Percentiles rank a stretch among this genome's conserved stretches.
Conservation (phyloP, 2,797 vertebrate species). For the Phataginus tetradactyla region DNA sequence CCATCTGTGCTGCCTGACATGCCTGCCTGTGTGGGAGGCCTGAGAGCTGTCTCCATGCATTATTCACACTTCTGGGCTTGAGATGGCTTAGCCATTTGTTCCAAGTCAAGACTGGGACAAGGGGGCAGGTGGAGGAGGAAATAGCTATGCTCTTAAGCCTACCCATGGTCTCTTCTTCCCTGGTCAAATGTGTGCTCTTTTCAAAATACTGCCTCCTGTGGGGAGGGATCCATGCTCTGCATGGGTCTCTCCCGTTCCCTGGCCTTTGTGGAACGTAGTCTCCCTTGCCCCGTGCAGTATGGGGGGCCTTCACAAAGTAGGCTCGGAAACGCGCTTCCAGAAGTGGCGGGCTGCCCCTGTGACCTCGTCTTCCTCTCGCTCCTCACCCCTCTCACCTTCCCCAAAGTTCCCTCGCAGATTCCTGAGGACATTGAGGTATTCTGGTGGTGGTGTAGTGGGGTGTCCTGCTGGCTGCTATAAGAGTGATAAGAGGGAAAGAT, state of each 20-base stretch:
- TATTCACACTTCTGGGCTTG: conserved; percentile 11
- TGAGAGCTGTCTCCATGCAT: not conserved
- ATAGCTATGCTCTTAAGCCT: not conserved
- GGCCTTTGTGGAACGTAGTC: not conserved
- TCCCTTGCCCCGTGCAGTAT: not conserved
- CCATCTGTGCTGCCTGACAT: not conserved
- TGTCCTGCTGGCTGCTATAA: not conserved
- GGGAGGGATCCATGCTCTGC: not conserved
- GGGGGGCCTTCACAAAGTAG: not conserved
- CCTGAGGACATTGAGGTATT: not conserved
- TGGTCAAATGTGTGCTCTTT: not conserved
- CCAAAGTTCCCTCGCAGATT: not conserved
- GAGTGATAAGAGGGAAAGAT: not conserved
- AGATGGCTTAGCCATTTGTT: conserved; percentile 9
- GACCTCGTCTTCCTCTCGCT: not conserved
- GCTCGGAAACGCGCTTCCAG: not conserved
- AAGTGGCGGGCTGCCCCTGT: not conserved
- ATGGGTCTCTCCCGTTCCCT: not conserved
- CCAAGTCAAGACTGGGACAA: not conserved
- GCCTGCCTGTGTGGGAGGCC: conserved; percentile 2
- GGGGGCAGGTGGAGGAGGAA: not conserved
- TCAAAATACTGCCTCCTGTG: not conserved
- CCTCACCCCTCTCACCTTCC: not conserved
- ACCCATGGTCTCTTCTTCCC: not conserved
- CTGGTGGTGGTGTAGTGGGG: not conserved